These are phyloP conservation scores for Aeoliscus strigatus DNA, from an alignment of 2,797 vertebrate species.

Conservation along the genomic window DNA sequence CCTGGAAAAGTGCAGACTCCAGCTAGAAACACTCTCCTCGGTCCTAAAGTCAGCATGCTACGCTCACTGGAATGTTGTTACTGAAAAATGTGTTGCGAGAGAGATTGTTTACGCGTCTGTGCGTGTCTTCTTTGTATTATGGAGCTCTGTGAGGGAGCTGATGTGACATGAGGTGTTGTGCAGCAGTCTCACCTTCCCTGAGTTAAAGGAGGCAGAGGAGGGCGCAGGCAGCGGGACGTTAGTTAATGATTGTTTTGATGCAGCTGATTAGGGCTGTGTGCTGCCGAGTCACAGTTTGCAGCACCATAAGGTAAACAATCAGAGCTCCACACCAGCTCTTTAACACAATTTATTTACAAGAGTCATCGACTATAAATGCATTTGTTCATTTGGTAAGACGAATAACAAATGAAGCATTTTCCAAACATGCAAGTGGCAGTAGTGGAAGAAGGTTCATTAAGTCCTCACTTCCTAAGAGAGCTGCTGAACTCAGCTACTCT, in stretches of 20 bases:
- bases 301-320: constrained; percentile 46
- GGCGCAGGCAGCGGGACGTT: constrained; percentile 38
- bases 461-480: not conserved
- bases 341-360: constrained; percentile 34
- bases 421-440: not conserved
- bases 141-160: constrained; percentile 15
- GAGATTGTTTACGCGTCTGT: constrained; percentile 7
- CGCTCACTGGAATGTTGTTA: constrained; percentile 1
- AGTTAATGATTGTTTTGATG: constrained; percentile 77
- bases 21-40: constrained; percentile 1
- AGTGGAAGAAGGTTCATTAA: not conserved
- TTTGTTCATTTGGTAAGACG: not conserved
- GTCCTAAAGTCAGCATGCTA: not conserved
- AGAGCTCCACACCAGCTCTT: constrained; percentile 35
- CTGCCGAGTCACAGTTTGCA: constrained; percentile 56
- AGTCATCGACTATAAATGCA: not conserved
- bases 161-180: constrained; percentile 26
- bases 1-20: constrained; percentile 1
- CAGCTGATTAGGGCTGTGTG: constrained; percentile 67
- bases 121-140: constrained; percentile 39
- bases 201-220: constrained; percentile 21
- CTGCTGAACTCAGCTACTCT: not conserved
- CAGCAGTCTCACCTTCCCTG: constrained; percentile 18
- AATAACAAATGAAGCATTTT: not conserved
- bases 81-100: constrained; percentile 9